A percentile compares a stretch with the other conserved stretches of the same genome.
Evolutionary conservation across 2,797 vertebrate species (phyloP).

Genomic region (Scolopax rusticola): DNA sequence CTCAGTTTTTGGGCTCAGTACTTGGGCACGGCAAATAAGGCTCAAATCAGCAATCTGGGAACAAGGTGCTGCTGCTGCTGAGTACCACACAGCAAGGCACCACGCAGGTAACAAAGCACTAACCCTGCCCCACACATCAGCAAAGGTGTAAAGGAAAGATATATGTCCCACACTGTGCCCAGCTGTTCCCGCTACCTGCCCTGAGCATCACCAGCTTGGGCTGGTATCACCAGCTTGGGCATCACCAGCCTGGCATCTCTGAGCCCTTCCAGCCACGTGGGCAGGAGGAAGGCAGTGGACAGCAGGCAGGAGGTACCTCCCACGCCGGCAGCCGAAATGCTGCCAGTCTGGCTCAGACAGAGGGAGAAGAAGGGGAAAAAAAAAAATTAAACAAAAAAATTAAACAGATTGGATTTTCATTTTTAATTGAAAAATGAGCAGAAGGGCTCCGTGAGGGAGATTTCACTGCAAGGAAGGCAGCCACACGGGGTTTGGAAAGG

Average conservation of each 20-base stretch:
- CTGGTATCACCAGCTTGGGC: not conserved
- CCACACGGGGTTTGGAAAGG: not conserved
- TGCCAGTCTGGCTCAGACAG: not conserved
- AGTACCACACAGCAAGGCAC: not conserved
- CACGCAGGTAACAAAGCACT: not conserved
- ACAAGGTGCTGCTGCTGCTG: not conserved
- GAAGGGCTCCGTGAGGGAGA: not conserved
- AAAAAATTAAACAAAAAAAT: not conserved
- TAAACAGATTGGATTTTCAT: not conserved
- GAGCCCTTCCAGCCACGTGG: not conserved
- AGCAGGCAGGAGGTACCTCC: constrained; percentile 32
- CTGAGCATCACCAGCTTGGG: not conserved
- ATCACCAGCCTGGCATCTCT: not conserved
- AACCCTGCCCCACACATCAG: not conserved
- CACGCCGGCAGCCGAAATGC: not conserved
- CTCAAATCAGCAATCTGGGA: not conserved
- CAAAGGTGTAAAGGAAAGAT: not conserved
- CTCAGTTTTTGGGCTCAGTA: not conserved
- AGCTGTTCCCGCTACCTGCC: accelerated
- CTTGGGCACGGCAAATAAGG: not conserved
- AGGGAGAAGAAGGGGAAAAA: not conserved
- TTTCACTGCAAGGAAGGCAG: not conserved
- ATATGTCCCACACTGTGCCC: accelerated
- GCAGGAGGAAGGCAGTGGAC: not conserved
- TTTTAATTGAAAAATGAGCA: not conserved